Conservation (phyloP, 2,888 invertebrate species). For the Mesodorylaimus sp. region DNA sequence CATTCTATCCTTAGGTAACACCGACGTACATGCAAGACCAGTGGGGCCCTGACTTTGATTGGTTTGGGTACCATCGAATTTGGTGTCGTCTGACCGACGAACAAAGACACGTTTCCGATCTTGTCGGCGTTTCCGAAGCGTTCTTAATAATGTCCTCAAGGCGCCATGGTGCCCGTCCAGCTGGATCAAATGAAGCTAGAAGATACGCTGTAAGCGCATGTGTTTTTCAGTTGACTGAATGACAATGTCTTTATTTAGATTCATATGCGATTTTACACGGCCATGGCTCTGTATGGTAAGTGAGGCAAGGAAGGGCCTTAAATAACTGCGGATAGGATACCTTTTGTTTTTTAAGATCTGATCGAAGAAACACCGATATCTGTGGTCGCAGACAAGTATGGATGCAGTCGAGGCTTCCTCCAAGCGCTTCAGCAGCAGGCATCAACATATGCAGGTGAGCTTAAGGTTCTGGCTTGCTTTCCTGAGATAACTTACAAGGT, state of each 20-base stretch:
- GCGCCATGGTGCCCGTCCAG: too few species aligned
- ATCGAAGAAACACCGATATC: conserved; percentile 69
- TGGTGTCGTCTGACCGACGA: conserved; percentile 61
- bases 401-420: conserved; percentile 66
- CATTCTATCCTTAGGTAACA: conserved; percentile 42
- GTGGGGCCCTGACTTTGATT: conserved; percentile 51
- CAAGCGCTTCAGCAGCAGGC: conserved; percentile 85
- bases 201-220: too few species aligned
- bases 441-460: conserved; percentile 69
- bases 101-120: conserved; percentile 64
- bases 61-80: conserved; percentile 45
- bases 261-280: conserved; percentile 38
- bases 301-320: too few species aligned
- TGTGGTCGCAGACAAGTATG: conserved; percentile 61
- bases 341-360: conserved; percentile 73
- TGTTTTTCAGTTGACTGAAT: neutral
- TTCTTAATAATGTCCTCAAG: too few species aligned
- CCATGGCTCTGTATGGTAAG: too few species aligned
- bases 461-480: neutral
- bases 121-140: conserved; percentile 30
- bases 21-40: conserved; percentile 70
- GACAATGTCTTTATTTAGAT: conserved; percentile 15
- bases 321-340: too few species aligned
- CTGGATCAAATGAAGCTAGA: too few species aligned
- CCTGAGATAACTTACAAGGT: neutral